phyloP scores from a whole-genome alignment of 2,113 vertebrate species.

The Chaetops frenatus region DNA sequence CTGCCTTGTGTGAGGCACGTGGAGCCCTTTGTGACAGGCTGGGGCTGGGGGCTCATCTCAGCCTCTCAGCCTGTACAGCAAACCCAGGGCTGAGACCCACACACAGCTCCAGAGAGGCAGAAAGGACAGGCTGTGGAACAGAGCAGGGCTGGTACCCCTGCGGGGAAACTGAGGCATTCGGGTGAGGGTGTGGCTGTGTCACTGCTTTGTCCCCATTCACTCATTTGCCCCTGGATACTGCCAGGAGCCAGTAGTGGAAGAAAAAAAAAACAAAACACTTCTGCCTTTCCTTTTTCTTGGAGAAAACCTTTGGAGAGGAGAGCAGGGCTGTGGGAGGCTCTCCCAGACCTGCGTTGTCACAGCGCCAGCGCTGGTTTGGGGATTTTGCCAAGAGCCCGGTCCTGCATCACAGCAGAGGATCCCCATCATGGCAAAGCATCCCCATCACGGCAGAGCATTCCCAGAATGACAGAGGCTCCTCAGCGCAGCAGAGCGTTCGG shows the following conservation, averaged over 20 bases:
- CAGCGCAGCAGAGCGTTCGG: not conserved
- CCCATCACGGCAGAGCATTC: rapidly evolving
- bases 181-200: not conserved
- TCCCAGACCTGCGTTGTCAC: rapidly evolving
- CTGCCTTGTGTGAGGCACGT: rapidly evolving
- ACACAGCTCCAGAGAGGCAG: rapidly evolving
- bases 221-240: not conserved
- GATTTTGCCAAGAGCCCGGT: not conserved
- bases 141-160: not conserved
- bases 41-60: not conserved
- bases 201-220: not conserved
- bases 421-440: not conserved
- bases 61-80: not conserved
- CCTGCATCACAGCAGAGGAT: not conserved
- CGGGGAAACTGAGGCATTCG: not conserved
- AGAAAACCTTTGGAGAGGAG: not conserved
- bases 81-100: not conserved
- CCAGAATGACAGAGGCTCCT: not conserved
- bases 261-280: rapidly evolving
- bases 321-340: not conserved
- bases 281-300: not conserved
- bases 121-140: rapidly evolving
- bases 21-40: not conserved
- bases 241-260: not conserved
- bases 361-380: not conserved